Base-by-base conservation (phyloP, 2,113 vertebrate species). In the Mesembrinibis cayennensis region DNA sequence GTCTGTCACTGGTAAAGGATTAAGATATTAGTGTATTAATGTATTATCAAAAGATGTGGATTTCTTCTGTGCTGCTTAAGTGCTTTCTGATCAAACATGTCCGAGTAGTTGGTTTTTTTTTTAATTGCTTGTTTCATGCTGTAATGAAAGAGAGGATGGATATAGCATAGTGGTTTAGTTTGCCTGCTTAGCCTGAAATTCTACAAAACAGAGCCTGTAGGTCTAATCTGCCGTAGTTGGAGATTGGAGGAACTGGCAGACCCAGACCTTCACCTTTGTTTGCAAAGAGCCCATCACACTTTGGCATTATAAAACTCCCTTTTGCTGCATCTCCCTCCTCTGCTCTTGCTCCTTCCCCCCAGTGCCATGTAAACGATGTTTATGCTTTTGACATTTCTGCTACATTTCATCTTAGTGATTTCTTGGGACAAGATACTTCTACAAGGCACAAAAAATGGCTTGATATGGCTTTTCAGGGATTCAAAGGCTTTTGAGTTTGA, bases 11-110 rank as follows among this genome's bases (percentile, higher is more conserved):
- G 95, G 96, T 90, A 97, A 96, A 69, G 81, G 98, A 98, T 98
- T 98, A 98, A 98, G 98, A 98, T 98, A 98, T 98, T 98, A 98
- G 87, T 87, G 71, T 92, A 97, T 98, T 98, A 98, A 97, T 87
- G 96, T 95, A 95, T 77, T 97, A 98, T 97, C 97, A 98, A 98
- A 97, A 98, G 88, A 96, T 87, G 62, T 67, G 6, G 95, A 95
- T 97, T 98, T 96, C 89, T 96, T 62, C 93, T 55, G 34, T 83
- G 67, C 95, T 92, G 87, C 74, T 67, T 87, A 97, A 96, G 96
- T 77, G 81, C 93, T 97, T 97, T 97, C 95, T 96, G 95, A 97
- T 96, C 95, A 98, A 97, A 96, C 53, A 59, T 42, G 7, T 70
- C 23, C 2, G 16, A 63, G 73, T 81, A 95, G 71, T 36, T 49